Base-by-base conservation (phyloP, 2,888 invertebrate species). In the Liopterus haemorrhoidalis region DNA sequence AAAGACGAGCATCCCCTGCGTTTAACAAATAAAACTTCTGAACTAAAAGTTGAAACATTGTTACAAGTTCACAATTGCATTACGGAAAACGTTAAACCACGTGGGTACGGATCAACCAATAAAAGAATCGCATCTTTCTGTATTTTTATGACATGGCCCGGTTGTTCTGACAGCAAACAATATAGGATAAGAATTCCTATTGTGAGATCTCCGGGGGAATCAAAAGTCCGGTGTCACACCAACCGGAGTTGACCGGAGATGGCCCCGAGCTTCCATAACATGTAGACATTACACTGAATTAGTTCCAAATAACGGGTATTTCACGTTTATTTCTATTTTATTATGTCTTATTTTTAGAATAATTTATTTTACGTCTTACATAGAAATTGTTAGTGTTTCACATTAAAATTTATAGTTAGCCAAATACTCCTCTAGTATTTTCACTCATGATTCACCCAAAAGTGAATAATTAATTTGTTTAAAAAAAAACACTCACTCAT, bases 1-100 rank as follows among this genome's bases (percentile, higher is more conserved):
- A n/a, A n/a, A n/a, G n/a, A n/a, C n/a, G n/a, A n/a, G n/a, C n/a
- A n/a, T n/a, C n/a, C n/a, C n/a, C n/a, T n/a, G n/a, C n/a, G n/a
- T n/a, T n/a, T n/a, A n/a, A n/a, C n/a, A n/a, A n/a, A n/a, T n/a
- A n/a, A n/a, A n/a, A n/a, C n/a, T n/a, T n/a, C n/a, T n/a, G n/a
- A n/a, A n/a, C n/a, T n/a, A n/a, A n/a, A n/a, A n/a, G n/a, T 44
- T 31, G 43, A 44, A 44, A 44, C 43, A 44, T 31, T 44, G 43
- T 44, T 36, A 44, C 37, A 44, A 44, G 28, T 44, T 44, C 43
- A 30, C 30, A 44, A 44, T 44, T 44, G 31, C 43, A 44, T 44
- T 44, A 44, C 38, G 18, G 9, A 12, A 33, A 28, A 19, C 40
- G 16, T 12, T 5, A 16, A 6, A 30, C 16, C 14, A 16, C 8